Evolutionary conservation across 1,140 invertebrate genomes (phyloP), one percentile per base, ranked within the genome.

Genomic region (Drosophila dunni): DNA sequence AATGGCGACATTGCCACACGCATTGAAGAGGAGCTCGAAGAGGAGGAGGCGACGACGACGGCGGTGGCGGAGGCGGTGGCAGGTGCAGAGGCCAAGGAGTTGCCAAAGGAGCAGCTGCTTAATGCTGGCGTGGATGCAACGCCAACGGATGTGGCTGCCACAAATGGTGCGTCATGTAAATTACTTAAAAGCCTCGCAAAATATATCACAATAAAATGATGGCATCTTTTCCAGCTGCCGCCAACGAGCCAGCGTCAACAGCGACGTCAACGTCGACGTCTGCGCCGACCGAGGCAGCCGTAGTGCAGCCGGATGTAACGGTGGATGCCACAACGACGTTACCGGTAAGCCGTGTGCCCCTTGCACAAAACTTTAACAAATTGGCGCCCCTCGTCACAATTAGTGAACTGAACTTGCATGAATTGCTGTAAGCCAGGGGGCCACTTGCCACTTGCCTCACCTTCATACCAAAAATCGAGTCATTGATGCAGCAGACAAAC

Each of bases 321-420:
- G 50, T 42, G 36, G 69, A 66, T 38, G 40, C 54, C 53, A 54
- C 61, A 61, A 33, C 61, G 29, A 48, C 67, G 68, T 65, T 82
- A 82, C 82, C 89, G 89, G 89, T 91, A 91, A 91, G 89, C 84
- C 79, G 64, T 54, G 81, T 61, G 45, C 58, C 33, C 8, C 34
- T 10, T 17, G 50, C 58, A 63, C 53, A 67, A 71, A 78, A 78
- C 69, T 75, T 68, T 75, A 65, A 69, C 58, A 77, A 74, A 83
- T 72, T 86, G 84, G 90, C 90, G 75, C 90, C 90, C 67, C 76
- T 91, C 50, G 79, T 79, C 77, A 85, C 89, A 74, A 89, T 91
- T 71, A 91, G 90, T 58, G 89, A 89, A 62, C 77, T 77, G 62
- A 80, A 73, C 67, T 78, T 91, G 81, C 85, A 79, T 81, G 85